Conservation (phyloP, 1,140 invertebrate genomes). For the Myzus persicae region DNA sequence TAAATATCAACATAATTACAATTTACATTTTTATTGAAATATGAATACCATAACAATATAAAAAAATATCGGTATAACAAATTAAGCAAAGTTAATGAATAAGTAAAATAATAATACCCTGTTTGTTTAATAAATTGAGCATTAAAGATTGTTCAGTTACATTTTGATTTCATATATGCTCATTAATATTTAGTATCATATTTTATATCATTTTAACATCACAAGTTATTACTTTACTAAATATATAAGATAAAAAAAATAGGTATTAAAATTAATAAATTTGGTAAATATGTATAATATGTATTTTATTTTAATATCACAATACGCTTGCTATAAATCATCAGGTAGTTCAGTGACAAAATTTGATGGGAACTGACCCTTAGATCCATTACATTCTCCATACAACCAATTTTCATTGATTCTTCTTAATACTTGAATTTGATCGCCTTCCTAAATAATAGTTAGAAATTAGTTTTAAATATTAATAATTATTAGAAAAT, state of each 20-base stretch:
- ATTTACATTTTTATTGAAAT: not conserved
- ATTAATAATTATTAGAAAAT: not conserved
- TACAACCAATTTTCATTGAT: constrained; percentile 84
- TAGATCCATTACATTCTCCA: constrained; percentile 73
- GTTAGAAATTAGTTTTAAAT: constrained; percentile 43
- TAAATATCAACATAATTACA: not conserved
- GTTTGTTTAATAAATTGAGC: constrained; percentile 19
- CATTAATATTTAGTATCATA: not conserved
- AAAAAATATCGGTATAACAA: constrained; percentile 12
- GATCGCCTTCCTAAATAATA: constrained; percentile 71
- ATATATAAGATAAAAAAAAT: constrained; percentile 23
- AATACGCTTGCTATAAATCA: constrained; percentile 42
- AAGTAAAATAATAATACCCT: constrained; percentile 33
- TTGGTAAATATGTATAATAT: constrained; percentile 19
- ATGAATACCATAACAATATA: not conserved
- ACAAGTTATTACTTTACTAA: constrained; percentile 7
- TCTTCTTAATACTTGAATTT: constrained; percentile 74
- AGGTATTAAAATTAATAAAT: not conserved
- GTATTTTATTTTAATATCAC: constrained; percentile 49
- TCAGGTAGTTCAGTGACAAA: constrained; percentile 70
- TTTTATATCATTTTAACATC: not conserved
- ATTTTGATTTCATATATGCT: constrained; percentile 1
- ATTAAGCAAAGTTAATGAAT: constrained; percentile 1
- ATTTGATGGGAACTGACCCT: constrained; percentile 82
- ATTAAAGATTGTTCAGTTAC: constrained; percentile 45